These are phyloP conservation scores for Cryptomyrus ogoouensis DNA, from an alignment of 2,113 vertebrate genomes.

Conservation along the genomic window DNA sequence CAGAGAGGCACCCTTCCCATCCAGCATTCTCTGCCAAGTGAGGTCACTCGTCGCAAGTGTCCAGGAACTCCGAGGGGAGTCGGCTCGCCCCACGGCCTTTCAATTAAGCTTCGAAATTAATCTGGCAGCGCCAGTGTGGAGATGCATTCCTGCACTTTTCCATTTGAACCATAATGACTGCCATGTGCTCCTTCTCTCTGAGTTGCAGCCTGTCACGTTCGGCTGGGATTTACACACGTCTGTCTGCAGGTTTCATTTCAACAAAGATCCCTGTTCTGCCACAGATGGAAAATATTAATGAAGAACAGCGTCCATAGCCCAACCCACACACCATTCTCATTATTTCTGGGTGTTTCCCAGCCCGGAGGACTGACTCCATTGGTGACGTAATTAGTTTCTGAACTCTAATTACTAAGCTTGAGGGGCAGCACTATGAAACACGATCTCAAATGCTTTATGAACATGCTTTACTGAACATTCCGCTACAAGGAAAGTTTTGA, in stretches of 20 bases:
- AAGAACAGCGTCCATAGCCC: not conserved
- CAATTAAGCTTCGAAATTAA: not conserved
- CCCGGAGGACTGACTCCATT: not conserved
- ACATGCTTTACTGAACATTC: not conserved
- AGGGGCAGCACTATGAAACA: not conserved
- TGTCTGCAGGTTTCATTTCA: not conserved
- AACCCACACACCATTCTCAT: not conserved
- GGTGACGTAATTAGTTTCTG: slow-evolving; percentile 1
- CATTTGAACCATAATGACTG: not conserved
- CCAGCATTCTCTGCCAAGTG: not conserved
- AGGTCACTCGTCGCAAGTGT: not conserved
- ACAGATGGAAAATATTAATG: not conserved
- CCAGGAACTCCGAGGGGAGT: not conserved
- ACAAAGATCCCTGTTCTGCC: not conserved
- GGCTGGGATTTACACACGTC: not conserved
- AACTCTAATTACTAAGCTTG: not conserved
- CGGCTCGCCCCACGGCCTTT: not conserved
- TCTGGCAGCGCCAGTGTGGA: not conserved
- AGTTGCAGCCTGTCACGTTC: not conserved
- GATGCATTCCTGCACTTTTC: not conserved
- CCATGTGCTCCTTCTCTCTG: not conserved
- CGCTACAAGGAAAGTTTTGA: not conserved
- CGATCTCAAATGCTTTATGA: not conserved
- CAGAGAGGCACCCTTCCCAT: not conserved
- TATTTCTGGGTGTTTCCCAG: not conserved